Percentiles rank a stretch among this genome's conserved stretches.
Evolutionary conservation across 1,140 invertebrate species (phyloP).

Genomic region (Ylistrum balloti): DNA sequence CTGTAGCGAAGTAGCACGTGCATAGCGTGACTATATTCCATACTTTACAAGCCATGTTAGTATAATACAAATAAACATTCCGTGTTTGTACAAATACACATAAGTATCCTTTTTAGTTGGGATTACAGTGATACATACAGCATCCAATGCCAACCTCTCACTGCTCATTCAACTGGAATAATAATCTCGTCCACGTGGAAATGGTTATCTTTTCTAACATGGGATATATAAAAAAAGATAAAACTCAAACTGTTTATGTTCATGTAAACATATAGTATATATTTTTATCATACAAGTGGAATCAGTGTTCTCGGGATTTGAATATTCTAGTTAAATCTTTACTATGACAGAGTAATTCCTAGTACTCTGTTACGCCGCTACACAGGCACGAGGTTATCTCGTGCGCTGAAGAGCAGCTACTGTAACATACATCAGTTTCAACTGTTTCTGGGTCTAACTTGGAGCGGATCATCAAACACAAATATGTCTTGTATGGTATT

Average conservation of each 20-base stretch:
- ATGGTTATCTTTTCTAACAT: not conserved
- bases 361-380: not conserved
- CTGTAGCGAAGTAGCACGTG: not conserved
- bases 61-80: not conserved
- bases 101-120: not conserved
- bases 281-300: too few species aligned
- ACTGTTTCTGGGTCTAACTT: not conserved
- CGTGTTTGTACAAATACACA: not conserved
- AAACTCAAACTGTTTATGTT: too few species aligned
- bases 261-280: too few species aligned
- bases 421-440: not conserved
- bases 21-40: slow-evolving; percentile 11
- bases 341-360: not conserved
- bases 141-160: not conserved
- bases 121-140: not conserved
- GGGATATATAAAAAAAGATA: not conserved
- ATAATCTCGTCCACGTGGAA: not conserved
- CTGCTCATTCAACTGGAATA: not conserved
- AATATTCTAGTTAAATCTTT: not conserved
- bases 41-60: not conserved
- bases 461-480: not conserved
- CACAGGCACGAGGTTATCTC: not conserved
- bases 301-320: too few species aligned
- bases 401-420: not conserved
- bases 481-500: not conserved